phyloP scores from a whole-genome alignment of 1,140 invertebrate genomes.

The Bombus polaris region DNA sequence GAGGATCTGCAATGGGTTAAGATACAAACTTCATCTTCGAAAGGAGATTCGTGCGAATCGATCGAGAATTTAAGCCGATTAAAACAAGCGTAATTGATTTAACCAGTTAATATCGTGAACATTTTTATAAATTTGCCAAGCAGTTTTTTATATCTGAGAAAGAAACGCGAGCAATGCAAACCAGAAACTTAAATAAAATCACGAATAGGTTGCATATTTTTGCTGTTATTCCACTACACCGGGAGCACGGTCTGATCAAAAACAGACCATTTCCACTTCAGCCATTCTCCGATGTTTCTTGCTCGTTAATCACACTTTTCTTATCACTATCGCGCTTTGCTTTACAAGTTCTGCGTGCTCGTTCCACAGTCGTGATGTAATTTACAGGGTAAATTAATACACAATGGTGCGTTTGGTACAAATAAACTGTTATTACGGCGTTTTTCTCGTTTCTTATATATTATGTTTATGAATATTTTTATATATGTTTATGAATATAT shows the following conservation, averaged over 20 bases:
- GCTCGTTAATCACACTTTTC: constrained; percentile 52
- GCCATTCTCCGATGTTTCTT: neutral
- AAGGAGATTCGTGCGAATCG: neutral
- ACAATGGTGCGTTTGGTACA: too few relatives aligned
- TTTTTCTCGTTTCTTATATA: neutral
- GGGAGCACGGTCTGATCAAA: constrained; percentile 8
- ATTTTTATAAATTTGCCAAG: neutral
- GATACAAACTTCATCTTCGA: neutral
- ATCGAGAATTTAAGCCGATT: neutral
- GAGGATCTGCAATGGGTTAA: too few relatives aligned
- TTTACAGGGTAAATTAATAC: constrained; percentile 12
- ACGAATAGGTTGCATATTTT: neutral
- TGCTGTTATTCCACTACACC: too few relatives aligned
- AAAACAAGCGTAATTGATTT: neutral
- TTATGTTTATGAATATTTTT: too few relatives aligned
- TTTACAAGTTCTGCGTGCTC: neutral
- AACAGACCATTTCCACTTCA: constrained; percentile 28
- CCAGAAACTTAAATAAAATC: neutral
- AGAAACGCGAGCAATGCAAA: too few relatives aligned
- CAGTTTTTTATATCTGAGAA: neutral
- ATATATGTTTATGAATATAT: neutral
- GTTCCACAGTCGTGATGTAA: neutral
- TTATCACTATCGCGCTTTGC: constrained; percentile 16
- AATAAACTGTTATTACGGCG: too few relatives aligned
- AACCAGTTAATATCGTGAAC: neutral